A percentile compares a stretch with the other conserved stretches of the same genome.
Conservation (phyloP, 2,113 vertebrate genomes). For the Grus americana region DNA sequence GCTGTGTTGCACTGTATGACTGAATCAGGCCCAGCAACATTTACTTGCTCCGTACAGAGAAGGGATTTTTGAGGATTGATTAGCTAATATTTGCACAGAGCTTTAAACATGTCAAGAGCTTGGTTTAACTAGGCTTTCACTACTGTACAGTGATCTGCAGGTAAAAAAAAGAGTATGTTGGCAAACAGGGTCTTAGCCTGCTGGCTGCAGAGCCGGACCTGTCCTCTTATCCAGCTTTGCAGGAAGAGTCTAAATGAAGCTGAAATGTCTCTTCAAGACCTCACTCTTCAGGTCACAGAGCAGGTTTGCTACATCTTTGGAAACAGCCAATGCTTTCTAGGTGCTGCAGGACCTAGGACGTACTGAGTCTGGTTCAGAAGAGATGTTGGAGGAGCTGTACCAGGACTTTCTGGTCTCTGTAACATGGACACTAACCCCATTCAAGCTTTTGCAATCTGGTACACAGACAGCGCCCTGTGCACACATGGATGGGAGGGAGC, state of each 20-base stretch:
- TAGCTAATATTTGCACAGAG: conserved; percentile 54
- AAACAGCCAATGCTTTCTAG: not conserved
- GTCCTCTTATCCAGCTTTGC: not conserved
- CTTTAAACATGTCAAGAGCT: conserved; percentile 1
- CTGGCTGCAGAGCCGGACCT: not conserved
- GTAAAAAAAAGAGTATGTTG: not conserved
- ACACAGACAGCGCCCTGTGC: not conserved
- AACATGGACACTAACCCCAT: rapidly evolving
- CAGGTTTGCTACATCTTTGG: not conserved
- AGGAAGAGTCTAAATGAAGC: not conserved
- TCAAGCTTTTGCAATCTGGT: not conserved
- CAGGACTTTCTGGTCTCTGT: not conserved
- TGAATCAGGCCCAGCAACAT: not conserved
- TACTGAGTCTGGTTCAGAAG: not conserved
- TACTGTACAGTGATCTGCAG: not conserved
- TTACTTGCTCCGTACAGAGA: not conserved
- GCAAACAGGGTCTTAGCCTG: not conserved
- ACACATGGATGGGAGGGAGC: not conserved
- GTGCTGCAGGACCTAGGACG: not conserved
- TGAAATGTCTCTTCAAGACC: not conserved
- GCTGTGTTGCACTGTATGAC: not conserved
- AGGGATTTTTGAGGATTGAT: conserved; percentile 33
- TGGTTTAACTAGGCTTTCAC: not conserved
- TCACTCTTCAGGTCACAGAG: not conserved
- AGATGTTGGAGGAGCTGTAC: not conserved